Conservation (phyloP, 1,140 invertebrate genomes). For the Notospermus geniculatus region DNA sequence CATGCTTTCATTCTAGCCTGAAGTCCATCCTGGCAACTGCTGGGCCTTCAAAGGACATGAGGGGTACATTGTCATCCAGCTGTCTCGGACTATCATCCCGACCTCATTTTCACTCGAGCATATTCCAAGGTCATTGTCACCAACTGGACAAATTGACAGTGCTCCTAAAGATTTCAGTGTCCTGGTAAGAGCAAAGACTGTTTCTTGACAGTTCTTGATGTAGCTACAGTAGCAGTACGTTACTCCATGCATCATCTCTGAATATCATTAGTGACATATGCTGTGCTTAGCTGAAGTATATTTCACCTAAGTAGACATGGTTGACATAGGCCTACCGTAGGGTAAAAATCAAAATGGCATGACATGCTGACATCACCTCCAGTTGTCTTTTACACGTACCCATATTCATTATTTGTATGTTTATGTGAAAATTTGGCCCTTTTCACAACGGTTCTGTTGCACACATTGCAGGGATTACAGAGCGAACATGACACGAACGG, state of each 20-base stretch:
- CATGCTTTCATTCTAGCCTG: no score
- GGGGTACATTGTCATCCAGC: constrained; percentile 66
- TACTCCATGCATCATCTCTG: no score
- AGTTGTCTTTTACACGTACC: no score
- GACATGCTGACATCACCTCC: constrained; percentile 3
- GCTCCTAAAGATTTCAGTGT: constrained; percentile 90
- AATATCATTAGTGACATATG: no score
- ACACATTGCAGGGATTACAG: constrained; percentile 71
- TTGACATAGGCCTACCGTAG: no score
- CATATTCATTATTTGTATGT: no score
- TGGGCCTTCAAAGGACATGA: constrained; percentile 94
- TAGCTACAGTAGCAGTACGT: no score
- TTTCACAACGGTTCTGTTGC: constrained; percentile 24
- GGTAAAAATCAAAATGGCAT: no score
- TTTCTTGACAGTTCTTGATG: no score
- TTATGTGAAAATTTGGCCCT: neutral
- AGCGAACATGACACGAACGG: constrained; percentile 78
- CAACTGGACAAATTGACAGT: constrained; percentile 76
- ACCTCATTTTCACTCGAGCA: constrained; percentile 91
- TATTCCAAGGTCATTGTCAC: constrained; percentile 52
- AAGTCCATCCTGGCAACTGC: constrained; percentile 88
- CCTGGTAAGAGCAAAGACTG: constrained; percentile 65
- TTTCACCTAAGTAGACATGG: no score
- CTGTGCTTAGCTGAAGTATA: no score
- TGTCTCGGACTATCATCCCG: constrained; percentile 73